Percentiles rank a stretch among this genome's conserved stretches.
Evolutionary conservation across 1,140 invertebrate species (phyloP).

Genomic region (Trichoplusia ni): DNA sequence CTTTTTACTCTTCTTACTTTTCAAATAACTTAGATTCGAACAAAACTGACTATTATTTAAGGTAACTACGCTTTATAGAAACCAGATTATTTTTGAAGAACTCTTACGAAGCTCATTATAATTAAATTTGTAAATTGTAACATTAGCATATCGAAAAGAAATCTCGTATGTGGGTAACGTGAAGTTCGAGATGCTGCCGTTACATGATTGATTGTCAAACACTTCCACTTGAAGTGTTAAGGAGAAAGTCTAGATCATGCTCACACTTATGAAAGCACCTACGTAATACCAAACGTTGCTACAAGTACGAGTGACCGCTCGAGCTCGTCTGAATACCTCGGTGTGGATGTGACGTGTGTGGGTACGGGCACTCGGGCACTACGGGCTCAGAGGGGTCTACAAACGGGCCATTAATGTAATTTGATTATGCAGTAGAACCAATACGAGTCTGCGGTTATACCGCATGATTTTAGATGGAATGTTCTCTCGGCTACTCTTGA

Average conservation of each 20-base stretch:
- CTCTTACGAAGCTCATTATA: no score
- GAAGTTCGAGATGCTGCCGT: slow-evolving; percentile 12
- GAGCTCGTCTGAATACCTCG: neutral
- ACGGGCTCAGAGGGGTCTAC: slow-evolving; percentile 10
- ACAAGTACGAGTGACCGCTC: slow-evolving; percentile 9
- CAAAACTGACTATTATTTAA: no score
- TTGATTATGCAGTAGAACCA: slow-evolving; percentile 22
- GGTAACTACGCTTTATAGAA: no score
- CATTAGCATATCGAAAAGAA: no score
- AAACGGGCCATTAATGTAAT: slow-evolving; percentile 26
- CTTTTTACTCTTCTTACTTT: no score
- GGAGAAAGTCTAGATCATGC: slow-evolving; percentile 44
- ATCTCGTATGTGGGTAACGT: neutral
- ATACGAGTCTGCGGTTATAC: slow-evolving; percentile 33
- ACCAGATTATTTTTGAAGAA: no score
- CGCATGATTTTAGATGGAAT: slow-evolving; percentile 31
- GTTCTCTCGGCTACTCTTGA: slow-evolving; percentile 11
- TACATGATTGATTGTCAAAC: slow-evolving; percentile 37
- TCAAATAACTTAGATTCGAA: no score
- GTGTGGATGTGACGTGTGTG: slow-evolving; percentile 1
- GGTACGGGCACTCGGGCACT: neutral
- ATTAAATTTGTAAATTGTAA: no score
- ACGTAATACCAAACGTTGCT: neutral
- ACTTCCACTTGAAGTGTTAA: slow-evolving; percentile 39
- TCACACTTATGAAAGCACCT: slow-evolving; percentile 7